phyloP scores from a whole-genome alignment of 2,797 vertebrate genomes.

The Allenopithecus nigroviridis region DNA sequence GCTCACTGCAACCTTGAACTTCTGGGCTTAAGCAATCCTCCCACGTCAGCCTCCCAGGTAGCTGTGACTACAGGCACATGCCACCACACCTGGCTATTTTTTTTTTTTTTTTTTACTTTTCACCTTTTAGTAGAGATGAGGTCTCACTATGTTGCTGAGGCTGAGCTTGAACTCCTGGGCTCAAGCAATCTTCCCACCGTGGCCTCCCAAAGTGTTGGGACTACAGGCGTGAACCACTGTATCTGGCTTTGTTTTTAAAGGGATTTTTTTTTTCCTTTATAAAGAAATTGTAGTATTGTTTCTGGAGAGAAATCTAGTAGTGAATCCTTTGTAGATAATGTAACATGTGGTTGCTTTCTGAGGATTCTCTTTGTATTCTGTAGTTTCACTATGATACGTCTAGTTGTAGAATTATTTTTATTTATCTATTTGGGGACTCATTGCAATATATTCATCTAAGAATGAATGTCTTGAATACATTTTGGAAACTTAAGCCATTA shows the following conservation, averaged over 20 bases:
- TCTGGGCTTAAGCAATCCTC: neutral
- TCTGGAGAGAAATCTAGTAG: neutral
- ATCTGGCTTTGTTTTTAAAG: neutral
- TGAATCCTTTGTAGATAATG: neutral
- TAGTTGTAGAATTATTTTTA: neutral
- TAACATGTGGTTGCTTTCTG: neutral
- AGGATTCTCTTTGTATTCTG: neutral
- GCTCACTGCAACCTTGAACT: neutral
- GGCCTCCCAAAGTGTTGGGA: neutral
- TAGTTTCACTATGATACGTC: neutral
- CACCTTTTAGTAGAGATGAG: neutral
- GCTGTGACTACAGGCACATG: neutral
- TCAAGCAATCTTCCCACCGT: neutral
- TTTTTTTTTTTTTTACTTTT: neutral
- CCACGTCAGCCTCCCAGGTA: neutral
- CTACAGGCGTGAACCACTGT: neutral
- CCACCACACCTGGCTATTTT: neutral
- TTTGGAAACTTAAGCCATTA: neutral
- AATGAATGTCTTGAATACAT: neutral
- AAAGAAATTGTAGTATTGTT: neutral
- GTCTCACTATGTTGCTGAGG: neutral
- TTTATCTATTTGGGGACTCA: neutral
- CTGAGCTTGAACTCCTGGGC: neutral
- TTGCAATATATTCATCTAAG: neutral
- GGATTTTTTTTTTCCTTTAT: neutral